Conservation (phyloP, 2,888 invertebrate genomes). For the Lasius platythorax region DNA sequence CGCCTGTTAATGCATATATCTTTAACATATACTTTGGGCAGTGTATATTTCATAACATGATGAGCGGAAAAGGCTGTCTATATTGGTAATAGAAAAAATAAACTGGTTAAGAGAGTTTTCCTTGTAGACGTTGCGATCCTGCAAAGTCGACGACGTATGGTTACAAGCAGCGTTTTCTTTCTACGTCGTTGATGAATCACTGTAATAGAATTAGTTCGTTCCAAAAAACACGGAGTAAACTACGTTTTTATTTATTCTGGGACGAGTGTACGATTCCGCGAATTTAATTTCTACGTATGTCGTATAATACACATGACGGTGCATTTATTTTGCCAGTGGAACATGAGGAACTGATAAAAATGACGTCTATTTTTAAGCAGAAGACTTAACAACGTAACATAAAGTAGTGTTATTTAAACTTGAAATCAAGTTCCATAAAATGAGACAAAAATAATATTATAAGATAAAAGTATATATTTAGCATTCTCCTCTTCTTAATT, state of each 20-base stretch:
- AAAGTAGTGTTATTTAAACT: neutral
- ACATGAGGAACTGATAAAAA: conserved; percentile 15
- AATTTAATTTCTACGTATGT: conserved; percentile 29
- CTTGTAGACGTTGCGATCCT: conserved; percentile 12
- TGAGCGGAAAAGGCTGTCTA: conserved; percentile 36
- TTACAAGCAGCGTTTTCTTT: conserved; percentile 32
- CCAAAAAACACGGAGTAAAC: conserved; percentile 14
- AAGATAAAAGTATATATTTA: neutral
- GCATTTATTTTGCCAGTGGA: conserved; percentile 18
- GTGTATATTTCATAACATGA: conserved; percentile 27
- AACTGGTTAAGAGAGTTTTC: conserved; percentile 38
- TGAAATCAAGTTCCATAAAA: neutral
- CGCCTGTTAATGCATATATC: neutral
- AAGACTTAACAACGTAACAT: neutral
- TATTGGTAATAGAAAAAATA: conserved; percentile 58
- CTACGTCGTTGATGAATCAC: conserved; percentile 59
- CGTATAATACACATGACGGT: neutral
- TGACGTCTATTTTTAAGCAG: conserved; percentile 21
- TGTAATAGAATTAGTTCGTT: conserved; percentile 7
- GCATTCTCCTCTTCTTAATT: neutral
- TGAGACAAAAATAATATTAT: neutral
- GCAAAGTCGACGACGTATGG: conserved; percentile 4
- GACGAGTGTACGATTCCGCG: conserved; percentile 43
- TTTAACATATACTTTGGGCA: conserved; percentile 22
- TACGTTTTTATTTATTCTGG: conserved; percentile 47